Evolutionary conservation across 2,113 vertebrate species (phyloP).

Genomic region (Campylorhamphus procurvoides): DNA sequence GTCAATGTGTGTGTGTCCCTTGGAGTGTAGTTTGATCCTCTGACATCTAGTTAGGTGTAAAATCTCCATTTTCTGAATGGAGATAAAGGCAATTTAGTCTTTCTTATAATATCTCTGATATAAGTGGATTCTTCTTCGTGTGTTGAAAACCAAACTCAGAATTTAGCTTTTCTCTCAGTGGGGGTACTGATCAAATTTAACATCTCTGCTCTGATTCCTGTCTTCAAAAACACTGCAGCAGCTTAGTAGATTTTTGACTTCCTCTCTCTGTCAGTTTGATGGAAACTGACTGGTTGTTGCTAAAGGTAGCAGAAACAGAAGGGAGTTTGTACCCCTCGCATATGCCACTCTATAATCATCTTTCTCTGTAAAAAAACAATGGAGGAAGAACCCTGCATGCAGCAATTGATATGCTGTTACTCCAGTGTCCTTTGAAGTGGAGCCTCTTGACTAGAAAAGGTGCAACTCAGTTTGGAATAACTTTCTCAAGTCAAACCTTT

Average conservation of each 20-base stretch:
- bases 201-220: not conserved
- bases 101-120: not conserved
- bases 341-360: not conserved
- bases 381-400: not conserved
- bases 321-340: not conserved
- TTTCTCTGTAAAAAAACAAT: not conserved
- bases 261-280: not conserved
- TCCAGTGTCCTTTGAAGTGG: not conserved
- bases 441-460: not conserved
- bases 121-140: not conserved
- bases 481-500: not conserved
- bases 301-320: not conserved
- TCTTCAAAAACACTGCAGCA: not conserved
- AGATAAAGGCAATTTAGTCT: not conserved
- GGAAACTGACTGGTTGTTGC: not conserved
- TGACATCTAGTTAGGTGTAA: not conserved
- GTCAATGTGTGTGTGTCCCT: not conserved
- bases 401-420: not conserved
- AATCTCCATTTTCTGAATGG: not conserved
- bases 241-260: not conserved
- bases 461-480: not conserved
- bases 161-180: not conserved
- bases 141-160: not conserved
- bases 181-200: not conserved
- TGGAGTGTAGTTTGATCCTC: not conserved